Base-by-base conservation (phyloP, 2,797 vertebrate species). In the Enteromius treurensis region DNA sequence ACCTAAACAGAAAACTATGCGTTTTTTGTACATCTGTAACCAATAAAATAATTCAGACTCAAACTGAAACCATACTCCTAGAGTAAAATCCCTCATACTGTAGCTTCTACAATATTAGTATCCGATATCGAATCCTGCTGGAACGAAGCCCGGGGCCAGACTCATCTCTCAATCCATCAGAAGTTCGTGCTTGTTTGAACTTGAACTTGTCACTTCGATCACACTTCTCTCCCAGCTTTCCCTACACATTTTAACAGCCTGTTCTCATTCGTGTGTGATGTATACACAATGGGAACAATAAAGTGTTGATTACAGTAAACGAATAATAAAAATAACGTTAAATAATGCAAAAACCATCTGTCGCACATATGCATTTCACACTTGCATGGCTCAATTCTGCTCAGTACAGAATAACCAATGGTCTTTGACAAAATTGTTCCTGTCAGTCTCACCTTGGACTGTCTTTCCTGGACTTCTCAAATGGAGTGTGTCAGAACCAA, bases 21-120 rank as follows among this genome's bases (percentile, higher is more conserved):
- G 51, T 76, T 71, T 40, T 77, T 42, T 40, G 76, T 70, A 84
- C 88, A 89, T 86, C 82, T 89, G 85, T 40, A 84, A 84, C 73
- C 58, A 88, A 88, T 89, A 60, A 74, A 79, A 82, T 29, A 6
- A 77, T 47, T 77, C 60, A 70, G 81, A 58, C 55, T 51, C 85
- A 51, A 82, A 68, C 23, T 23, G 45, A 74, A 84, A 77, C 58
- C 78, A 62, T 74, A 65, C 49, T 81, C 80, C 5, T 19, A 26
- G 45, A 74, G 15, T 64, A 64, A 60, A 73, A 34, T 13, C 42
- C 29, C 49, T 34, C 26, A 34, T 14, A 26, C 26, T 26, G 26
- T 26, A 47, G 68, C 47, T 70, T 70, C 29, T 23, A 62, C 53
- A 37, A 19, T 29, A 55, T 47, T 32, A 26, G 34, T 32, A 49